Evolutionary conservation across 2,797 vertebrate species (phyloP).

Genomic region (Hapalemur alaotrensis): DNA sequence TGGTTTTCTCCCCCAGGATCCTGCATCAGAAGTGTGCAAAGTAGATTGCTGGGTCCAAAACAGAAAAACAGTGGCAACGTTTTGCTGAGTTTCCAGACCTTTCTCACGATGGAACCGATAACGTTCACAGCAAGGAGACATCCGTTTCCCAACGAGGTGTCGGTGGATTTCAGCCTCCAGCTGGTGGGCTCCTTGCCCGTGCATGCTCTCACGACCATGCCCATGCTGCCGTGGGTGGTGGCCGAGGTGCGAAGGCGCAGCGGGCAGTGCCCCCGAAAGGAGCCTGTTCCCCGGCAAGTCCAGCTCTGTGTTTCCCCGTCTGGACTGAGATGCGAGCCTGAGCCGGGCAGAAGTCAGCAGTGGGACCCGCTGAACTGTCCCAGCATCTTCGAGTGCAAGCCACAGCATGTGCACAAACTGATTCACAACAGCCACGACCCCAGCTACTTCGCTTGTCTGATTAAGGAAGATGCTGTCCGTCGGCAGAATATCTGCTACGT

Average conservation of each 20-base stretch:
- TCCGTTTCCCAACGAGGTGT: constrained; percentile 74
- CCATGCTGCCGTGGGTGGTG: constrained; percentile 97
- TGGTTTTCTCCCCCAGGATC: constrained; percentile 76
- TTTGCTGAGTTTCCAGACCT: constrained; percentile 33
- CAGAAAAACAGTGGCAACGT: constrained; percentile 46
- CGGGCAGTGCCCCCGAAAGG: constrained; percentile 73
- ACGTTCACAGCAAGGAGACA: constrained; percentile 80
- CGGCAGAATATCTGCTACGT: constrained; percentile 91
- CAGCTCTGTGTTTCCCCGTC: constrained; percentile 88
- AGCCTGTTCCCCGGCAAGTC: constrained; percentile 72
- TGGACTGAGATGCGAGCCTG: constrained; percentile 88
- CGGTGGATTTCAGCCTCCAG: constrained; percentile 89
- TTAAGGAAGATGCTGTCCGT: constrained; percentile 81
- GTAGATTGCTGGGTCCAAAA: constrained; percentile 52
- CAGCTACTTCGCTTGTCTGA: constrained; percentile 93
- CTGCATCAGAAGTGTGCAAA: constrained; percentile 24
- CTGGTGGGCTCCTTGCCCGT: constrained; percentile 91
- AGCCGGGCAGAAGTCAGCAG: constrained; percentile 80
- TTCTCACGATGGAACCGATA: constrained; percentile 83
- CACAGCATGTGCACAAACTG: constrained; percentile 92
- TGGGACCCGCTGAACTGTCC: constrained; percentile 94
- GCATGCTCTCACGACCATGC: constrained; percentile 93
- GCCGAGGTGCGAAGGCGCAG: constrained; percentile 90
- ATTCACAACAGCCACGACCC: constrained; percentile 96
- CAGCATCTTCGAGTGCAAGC: constrained; percentile 91